Base-by-base conservation (phyloP, 2,797 vertebrate genomes). In the Enteromius paludinosus region DNA sequence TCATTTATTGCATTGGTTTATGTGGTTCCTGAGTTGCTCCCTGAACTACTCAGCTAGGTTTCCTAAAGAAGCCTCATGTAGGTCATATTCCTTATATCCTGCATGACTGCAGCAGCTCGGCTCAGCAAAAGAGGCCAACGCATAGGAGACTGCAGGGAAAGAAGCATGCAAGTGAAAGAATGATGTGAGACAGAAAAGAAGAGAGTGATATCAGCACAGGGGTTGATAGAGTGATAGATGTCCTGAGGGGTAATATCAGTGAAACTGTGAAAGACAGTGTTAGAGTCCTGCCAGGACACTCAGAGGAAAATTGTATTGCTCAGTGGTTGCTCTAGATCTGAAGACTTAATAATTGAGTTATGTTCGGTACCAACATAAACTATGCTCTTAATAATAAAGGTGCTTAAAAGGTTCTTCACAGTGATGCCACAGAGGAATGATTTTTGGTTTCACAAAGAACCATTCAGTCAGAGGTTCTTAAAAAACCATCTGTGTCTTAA, bases 1-100 rank as follows among this genome's bases (percentile, higher is more conserved):
- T 72, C 66, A 74, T 54, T 43, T 18, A 65, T 54, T 54, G 18
- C 23, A 25, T 5, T 69, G 28, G 25, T 43, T 20, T 41, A 41
- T 59, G 11, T 73, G 35, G n/a, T 59, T n/a, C 35, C 45, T 56
- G 33, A 75, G 70, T 65, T 74, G 8, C 20, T 78, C 47, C 41
- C 3, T 38, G 17, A 47, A 70, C 18, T 61, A 38, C 68, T 84
- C 49, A 38, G 56, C 30, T 65, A 14, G 30, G 76, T 43, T 85
- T 79, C 66, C 38, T 75, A 69, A 73, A 43, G 65, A 78, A 79
- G 25, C 78, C 23, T 73, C 80, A 86, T 87, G 75, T 84, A 84
- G 83, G 62, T 83, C 82, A 86, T 52, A 52, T 59, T 68, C 59
- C 45, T 59, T 28, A 4, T 61, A 62, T 64, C 49, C 54, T 74